Base-by-base conservation (phyloP, 2,888 invertebrate genomes). In the Clanis bilineata region DNA sequence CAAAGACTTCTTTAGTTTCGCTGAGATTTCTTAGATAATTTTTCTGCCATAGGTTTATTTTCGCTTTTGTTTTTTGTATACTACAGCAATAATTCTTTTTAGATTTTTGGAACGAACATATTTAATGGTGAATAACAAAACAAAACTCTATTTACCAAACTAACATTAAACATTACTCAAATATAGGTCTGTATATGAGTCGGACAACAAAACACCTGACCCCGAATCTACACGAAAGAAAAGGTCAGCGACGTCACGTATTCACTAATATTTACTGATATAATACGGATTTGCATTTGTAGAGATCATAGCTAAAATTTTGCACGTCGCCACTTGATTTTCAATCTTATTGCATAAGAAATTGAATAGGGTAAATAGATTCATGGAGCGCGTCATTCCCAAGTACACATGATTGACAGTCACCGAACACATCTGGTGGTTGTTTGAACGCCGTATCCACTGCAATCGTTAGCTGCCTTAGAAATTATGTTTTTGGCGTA, bases 401-500 rank as follows among this genome's bases (percentile, higher is more conserved):
- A 36, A 36, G 36, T 10, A 36, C 12, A 10, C 23, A 36, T 23
- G 57, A 57, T 45, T 36, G 57, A 22, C 45, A 56, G 41, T 2
- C 41, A 43, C 41, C 4, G 10, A 18, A 44, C 22, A 36, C 32
- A 36, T 45, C 38, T 18, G 38, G 23, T 25, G 7, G 62, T 63
- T 75, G 76, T 80, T 79, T 80, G 84, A n/a, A 83, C 82, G 77
- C 56, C 61, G 64, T 66, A 73, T 76, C 72, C 66, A 64, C 69
- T 73, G 73, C 66, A 68, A 58, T 62, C 68, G 66, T 63, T 66
- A 62, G 67, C 77, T 82, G 83, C 83, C 83, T 73, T 70, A 66
- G 66, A 80, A 84, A 84, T 85, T 82, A 85, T 72, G 64, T 67
- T 75, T 60, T 85, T 85, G 85, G 85, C 85, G 69, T 67, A 62